phyloP scores from a whole-genome alignment of 2,113 vertebrate species.

The Agapornis roseicollis region DNA sequence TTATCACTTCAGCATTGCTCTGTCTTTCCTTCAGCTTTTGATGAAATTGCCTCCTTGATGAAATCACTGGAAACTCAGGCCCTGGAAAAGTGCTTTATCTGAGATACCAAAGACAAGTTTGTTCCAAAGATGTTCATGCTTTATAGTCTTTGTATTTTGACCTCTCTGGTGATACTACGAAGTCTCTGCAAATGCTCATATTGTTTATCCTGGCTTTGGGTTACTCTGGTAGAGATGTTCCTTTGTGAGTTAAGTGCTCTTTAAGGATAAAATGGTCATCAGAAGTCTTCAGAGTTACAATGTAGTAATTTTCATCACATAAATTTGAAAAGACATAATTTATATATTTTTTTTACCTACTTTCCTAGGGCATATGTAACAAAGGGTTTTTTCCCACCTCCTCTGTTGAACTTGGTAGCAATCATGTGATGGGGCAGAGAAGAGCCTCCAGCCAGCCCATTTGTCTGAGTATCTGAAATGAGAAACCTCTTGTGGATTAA shows the following conservation, averaged over 20 bases:
- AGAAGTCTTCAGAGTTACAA: conserved; percentile 12
- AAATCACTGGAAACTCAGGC: conserved; percentile 12
- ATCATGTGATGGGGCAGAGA: not conserved
- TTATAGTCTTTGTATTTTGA: not conserved
- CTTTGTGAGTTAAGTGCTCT: conserved; percentile 37
- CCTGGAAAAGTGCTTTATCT: conserved; percentile 34
- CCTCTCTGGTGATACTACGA: not conserved
- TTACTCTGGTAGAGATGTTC: not conserved
- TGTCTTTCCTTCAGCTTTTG: conserved; percentile 46
- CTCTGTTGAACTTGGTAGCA: not conserved
- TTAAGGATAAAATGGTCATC: conserved; percentile 48
- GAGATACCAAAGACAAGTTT: conserved; percentile 49
- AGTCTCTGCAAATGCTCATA: not conserved
- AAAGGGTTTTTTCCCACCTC: not conserved
- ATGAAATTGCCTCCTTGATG: conserved; percentile 49
- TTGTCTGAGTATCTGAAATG: not conserved
- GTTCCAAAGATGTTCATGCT: conserved; percentile 37
- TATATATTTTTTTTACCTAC: not conserved
- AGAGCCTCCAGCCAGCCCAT: not conserved
- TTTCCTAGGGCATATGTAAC: not conserved
- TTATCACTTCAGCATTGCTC: conserved; percentile 27
- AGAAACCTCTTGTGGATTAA: not conserved
- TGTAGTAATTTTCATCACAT: not conserved
- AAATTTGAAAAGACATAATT: not conserved
- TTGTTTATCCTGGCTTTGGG: conserved; percentile 19